Percentiles rank a stretch among this genome's conserved stretches.
Evolutionary conservation across 1,140 invertebrate species (phyloP).

Genomic region (Trachymyrmex cornetzi): DNA sequence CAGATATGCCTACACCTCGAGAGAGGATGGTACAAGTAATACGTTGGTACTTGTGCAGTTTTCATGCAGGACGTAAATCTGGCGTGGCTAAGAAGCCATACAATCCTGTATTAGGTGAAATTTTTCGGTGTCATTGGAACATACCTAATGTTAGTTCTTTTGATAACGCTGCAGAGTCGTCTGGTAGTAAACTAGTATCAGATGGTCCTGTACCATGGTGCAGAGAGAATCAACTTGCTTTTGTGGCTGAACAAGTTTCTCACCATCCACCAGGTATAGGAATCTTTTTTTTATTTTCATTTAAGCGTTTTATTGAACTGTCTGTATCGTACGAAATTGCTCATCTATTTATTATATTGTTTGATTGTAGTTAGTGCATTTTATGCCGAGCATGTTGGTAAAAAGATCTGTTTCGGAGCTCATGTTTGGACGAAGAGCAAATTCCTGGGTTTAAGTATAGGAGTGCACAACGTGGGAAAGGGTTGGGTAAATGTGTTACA

Average conservation of each 20-base stretch:
- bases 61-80: slow-evolving; percentile 98
- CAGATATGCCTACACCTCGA: slow-evolving; percentile 92
- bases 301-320: background rate
- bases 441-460: slow-evolving; percentile 98
- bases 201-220: slow-evolving; percentile 95
- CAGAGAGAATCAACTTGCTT: slow-evolving; percentile 92
- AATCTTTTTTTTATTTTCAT: background rate
- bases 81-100: slow-evolving; percentile 99
- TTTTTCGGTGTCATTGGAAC: slow-evolving; percentile 96
- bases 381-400: slow-evolving; percentile 97
- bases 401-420: slow-evolving; percentile 96
- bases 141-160: slow-evolving; percentile 82
- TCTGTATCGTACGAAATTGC: background rate
- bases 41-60: slow-evolving; percentile 98
- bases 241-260: slow-evolving; percentile 99
- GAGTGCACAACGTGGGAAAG: slow-evolving; percentile 95
- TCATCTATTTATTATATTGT: slow-evolving; percentile 3
- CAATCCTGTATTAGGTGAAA: slow-evolving; percentile 98
- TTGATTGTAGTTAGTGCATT: slow-evolving; percentile 95
- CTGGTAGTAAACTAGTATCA: slow-evolving; percentile 85
- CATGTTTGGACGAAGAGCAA: slow-evolving; percentile 99
- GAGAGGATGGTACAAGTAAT: slow-evolving; percentile 98
- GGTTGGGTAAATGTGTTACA: slow-evolving; percentile 94
- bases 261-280: slow-evolving; percentile 98
- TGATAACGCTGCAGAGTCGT: slow-evolving; percentile 74